Base-by-base conservation (phyloP, 1,140 invertebrate species). In the Ganaspis sp. region DNA sequence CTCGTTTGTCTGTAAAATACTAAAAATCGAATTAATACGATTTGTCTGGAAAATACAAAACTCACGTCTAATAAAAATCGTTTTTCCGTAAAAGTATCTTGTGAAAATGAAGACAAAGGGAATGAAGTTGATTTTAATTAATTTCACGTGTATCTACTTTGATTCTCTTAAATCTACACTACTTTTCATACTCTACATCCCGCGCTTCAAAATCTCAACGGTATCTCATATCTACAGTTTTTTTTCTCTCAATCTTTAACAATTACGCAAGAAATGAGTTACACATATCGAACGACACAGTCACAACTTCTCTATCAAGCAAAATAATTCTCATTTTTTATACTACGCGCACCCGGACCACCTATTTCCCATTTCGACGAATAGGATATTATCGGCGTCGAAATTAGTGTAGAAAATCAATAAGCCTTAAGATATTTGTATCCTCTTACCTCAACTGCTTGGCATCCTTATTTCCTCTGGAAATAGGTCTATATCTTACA, bases 271-370 rank as follows among this genome's bases (percentile, higher is more conserved):
- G 77, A 74, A 70, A 77, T 74, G 54, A 74, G 37, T 73, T 53
- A 70, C 45, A 8, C 42, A 40, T 70, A 64, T 64, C 58, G 26
- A 64, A 64, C 23, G 58, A 64, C 58, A 64, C 58, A 29, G 26
- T 64, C 58, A 64, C 58, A 64, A 64, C 58, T 17, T 49, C 17
- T 49, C 45, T 64, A 64, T 64, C 6, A 29, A 64, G 58, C 58
- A 64, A 64, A 64, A 64, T 64, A 64, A 64, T 29, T 69, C 34
- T 74, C 64, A 54, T 23, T 77, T 34, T n/a, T 34, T 49, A n/a
- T 78, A 45, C 26, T 82, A 79, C 72, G 49, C 75, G 72, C 80
- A 86, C 85, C 88, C 88, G 87, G 89, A 88, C 88, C 88, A 91
- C 89, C 84, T 84, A 82, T 73, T 77, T 81, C 74, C 54, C 23